Evolutionary conservation across 2,888 invertebrate species (phyloP).

Genomic region (Asteroscopus sphinx): DNA sequence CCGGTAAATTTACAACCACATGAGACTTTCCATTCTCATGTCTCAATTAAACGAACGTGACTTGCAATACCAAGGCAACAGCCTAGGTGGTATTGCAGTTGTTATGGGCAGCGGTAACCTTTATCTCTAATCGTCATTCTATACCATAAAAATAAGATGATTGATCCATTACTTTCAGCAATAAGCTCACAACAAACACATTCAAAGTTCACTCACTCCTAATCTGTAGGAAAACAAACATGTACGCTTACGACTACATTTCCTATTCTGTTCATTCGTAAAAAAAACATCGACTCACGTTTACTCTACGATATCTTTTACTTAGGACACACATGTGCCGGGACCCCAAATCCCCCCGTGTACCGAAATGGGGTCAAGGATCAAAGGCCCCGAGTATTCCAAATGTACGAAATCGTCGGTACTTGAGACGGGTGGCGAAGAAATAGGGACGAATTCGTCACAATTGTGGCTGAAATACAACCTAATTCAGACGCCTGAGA

Average conservation of each 20-base stretch:
- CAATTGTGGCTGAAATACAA: conserved; percentile 38
- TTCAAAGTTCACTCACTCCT: conserved; percentile 7
- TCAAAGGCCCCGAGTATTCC: conserved; percentile 43
- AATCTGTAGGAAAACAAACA: conserved; percentile 1
- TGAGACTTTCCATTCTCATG: no score
- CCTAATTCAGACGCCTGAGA: conserved; percentile 36
- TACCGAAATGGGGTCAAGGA: conserved; percentile 57
- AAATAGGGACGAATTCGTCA: conserved; percentile 52
- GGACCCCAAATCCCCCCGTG: conserved; percentile 35
- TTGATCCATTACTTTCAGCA: no score
- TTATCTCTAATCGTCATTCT: no score
- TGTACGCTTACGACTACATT: conserved; percentile 11
- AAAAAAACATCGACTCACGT: conserved; percentile 27
- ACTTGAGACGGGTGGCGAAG: conserved; percentile 15
- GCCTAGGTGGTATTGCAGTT: no score
- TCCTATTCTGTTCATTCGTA: conserved; percentile 16
- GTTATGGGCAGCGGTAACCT: no score
- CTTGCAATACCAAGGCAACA: no score
- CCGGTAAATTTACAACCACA: no score
- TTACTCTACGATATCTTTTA: conserved; percentile 35
- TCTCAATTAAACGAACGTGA: no score
- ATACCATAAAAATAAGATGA: no score
- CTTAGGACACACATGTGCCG: conserved; percentile 29
- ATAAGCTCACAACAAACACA: conserved; percentile 15
- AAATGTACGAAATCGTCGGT: conserved; percentile 33